A percentile compares a stretch with the other conserved stretches of the same genome.
These are phyloP conservation scores for Sinocyclocheilus grahami DNA, from an alignment of 2,113 vertebrate genomes.

Conservation along the genomic window DNA sequence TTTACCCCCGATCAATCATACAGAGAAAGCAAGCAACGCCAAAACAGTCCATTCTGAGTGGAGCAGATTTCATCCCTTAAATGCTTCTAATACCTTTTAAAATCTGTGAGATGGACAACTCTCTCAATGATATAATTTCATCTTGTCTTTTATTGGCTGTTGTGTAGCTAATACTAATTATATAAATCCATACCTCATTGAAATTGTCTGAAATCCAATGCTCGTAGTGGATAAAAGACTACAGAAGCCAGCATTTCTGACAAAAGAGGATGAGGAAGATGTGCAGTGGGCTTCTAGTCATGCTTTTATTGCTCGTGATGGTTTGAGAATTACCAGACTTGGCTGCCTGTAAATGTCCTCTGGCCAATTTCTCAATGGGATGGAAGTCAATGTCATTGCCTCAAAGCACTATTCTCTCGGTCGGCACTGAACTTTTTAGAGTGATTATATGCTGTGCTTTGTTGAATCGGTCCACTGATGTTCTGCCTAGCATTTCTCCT, in stretches of 20 bases:
- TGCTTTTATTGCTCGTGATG: slow-evolving; percentile 40
- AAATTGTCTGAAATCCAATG: slow-evolving; percentile 4
- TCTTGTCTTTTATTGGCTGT: slow-evolving; percentile 17
- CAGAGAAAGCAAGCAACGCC: slow-evolving; percentile 2
- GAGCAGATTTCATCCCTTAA: slow-evolving; percentile 24
- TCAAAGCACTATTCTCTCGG: slow-evolving; percentile 15
- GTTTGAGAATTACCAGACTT: slow-evolving; percentile 41
- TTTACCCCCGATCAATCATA: slow-evolving; percentile 47
- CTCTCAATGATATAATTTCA: not conserved
- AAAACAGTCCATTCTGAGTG: not conserved
- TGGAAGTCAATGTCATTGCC: slow-evolving; percentile 35
- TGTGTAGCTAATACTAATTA: slow-evolving; percentile 21
- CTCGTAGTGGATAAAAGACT: slow-evolving; percentile 15
- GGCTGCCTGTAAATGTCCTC: slow-evolving; percentile 40
- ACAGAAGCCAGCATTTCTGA: not conserved
- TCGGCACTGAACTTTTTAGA: slow-evolving; percentile 17
- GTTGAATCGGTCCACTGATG: slow-evolving; percentile 35
- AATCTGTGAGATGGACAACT: slow-evolving; percentile 8
- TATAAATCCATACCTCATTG: slow-evolving; percentile 29
- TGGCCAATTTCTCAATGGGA: slow-evolving; percentile 38
- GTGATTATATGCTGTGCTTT: slow-evolving; percentile 36
- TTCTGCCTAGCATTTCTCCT: slow-evolving; percentile 17
- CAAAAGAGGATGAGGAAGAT: slow-evolving; percentile 32
- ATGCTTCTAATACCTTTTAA: slow-evolving; percentile 36
- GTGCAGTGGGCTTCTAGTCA: slow-evolving; percentile 7